Percentiles rank a stretch among this genome's conserved stretches.
phyloP scores from a whole-genome alignment of 2,113 vertebrate species.

The Excalfactoria chinensis region DNA sequence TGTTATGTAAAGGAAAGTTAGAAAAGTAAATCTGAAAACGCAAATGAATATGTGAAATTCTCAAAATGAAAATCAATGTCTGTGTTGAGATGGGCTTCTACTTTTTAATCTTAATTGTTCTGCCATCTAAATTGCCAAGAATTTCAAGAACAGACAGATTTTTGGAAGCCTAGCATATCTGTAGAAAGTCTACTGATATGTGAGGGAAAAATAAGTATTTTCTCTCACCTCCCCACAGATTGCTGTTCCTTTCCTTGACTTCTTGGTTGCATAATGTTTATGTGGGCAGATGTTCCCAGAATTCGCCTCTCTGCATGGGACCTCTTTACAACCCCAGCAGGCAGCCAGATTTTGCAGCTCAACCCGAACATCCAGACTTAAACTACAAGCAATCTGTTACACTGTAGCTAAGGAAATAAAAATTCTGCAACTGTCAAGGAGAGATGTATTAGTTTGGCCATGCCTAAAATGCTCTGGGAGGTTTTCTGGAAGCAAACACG shows the following conservation, averaged over 20 bases:
- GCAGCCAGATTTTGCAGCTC: slow-evolving; percentile 53
- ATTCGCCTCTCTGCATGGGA: slow-evolving; percentile 51
- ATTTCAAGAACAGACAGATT: not conserved
- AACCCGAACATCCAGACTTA: slow-evolving; percentile 39
- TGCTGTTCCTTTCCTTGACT: slow-evolving; percentile 16
- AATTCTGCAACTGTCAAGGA: slow-evolving; percentile 57
- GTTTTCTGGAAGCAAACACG: slow-evolving; percentile 61
- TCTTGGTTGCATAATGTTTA: slow-evolving; percentile 28
- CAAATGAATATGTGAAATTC: not conserved
- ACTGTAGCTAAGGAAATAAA: slow-evolving; percentile 60
- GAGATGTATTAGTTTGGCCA: slow-evolving; percentile 61
- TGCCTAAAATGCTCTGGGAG: slow-evolving; percentile 57
- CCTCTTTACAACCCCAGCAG: slow-evolving; percentile 68
- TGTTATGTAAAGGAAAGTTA: not conserved
- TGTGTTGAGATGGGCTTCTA: not conserved
- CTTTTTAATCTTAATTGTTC: not conserved
- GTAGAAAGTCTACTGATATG: not conserved
- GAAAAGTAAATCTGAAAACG: not conserved
- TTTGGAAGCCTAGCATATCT: not conserved
- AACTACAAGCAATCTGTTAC: slow-evolving; percentile 57
- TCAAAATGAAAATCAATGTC: not conserved
- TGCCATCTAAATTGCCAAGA: not conserved
- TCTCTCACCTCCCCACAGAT: slow-evolving; percentile 24
- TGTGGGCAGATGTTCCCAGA: slow-evolving; percentile 62
- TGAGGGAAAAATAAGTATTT: not conserved